Percentiles rank a stretch among this genome's conserved stretches.
phyloP scores from a whole-genome alignment of 2,797 vertebrate genomes.

The Discoglossus pictus region DNA sequence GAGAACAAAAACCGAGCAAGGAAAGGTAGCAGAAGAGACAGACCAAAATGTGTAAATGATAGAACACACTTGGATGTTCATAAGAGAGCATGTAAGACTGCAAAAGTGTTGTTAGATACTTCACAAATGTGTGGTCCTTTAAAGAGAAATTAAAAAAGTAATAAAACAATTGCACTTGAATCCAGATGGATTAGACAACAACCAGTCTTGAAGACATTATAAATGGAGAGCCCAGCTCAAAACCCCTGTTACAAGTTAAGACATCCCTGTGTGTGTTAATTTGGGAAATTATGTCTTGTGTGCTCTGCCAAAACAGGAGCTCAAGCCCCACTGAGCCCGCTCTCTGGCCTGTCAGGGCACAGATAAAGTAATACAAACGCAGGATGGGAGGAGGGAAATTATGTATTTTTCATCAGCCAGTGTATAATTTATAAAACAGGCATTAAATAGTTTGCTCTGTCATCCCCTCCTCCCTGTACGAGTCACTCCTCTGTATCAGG shows the following conservation, averaged over 20 bases:
- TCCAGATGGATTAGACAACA: no score
- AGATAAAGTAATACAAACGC: slow-evolving; percentile 54
- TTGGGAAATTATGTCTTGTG: slow-evolving; percentile 47
- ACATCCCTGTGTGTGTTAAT: slow-evolving; percentile 14
- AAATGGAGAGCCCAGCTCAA: slow-evolving; percentile 6
- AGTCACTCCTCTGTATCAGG: slow-evolving; percentile 77
- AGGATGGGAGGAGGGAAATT: slow-evolving; percentile 48
- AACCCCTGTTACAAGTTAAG: slow-evolving; percentile 20
- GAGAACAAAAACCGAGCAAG: slow-evolving; percentile 25
- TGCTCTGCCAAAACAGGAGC: slow-evolving; percentile 82
- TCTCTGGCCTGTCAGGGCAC: slow-evolving; percentile 71
- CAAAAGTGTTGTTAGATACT: no score
- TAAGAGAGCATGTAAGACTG: no score
- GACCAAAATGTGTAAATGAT: no score
- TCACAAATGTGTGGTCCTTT: no score
- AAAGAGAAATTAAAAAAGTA: no score
- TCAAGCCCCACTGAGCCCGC: slow-evolving; percentile 75
- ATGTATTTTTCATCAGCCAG: slow-evolving; percentile 85
- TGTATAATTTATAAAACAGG: slow-evolving; percentile 86
- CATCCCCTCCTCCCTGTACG: slow-evolving; percentile 65
- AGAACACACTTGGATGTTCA: no score
- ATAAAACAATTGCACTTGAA: no score
- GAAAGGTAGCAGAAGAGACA: slow-evolving; percentile 33
- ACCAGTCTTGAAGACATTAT: no score
- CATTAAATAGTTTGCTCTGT: slow-evolving; percentile 80